These are phyloP conservation scores for Eremobia ochroleuca DNA, from an alignment of 2,888 invertebrate species.

Conservation along the genomic window DNA sequence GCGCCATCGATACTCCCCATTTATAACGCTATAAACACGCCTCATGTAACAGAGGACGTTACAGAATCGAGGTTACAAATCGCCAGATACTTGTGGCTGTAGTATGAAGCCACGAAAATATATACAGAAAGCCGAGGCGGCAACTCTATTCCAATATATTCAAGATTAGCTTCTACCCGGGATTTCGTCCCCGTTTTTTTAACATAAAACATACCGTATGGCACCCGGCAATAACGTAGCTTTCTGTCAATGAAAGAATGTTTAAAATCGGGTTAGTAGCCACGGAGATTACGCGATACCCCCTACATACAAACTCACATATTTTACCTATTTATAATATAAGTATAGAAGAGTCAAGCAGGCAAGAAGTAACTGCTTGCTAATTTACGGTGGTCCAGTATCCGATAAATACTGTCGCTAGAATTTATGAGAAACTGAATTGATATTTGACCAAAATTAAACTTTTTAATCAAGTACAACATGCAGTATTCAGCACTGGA, in stretches of 20 bases:
- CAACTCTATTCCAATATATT: background rate
- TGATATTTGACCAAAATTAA: background rate
- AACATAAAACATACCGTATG: background rate
- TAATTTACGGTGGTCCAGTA: background rate
- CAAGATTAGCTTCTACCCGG: background rate
- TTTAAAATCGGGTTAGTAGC: background rate
- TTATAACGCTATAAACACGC: slow-evolving; percentile 39
- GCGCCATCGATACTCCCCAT: slow-evolving; percentile 37
- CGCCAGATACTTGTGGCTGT: slow-evolving; percentile 23
- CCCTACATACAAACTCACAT: background rate
- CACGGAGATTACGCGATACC: background rate
- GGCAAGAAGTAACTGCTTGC: background rate
- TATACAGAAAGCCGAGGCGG: background rate
- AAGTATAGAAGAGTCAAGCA: background rate
- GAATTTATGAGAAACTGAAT: background rate
- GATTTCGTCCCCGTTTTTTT: background rate
- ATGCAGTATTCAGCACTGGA: background rate
- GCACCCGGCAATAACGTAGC: background rate
- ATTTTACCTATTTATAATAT: background rate
- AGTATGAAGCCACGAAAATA: background rate
- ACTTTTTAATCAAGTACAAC: background rate
- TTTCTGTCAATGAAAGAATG: background rate
- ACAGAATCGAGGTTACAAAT: slow-evolving; percentile 34
- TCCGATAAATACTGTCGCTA: background rate
- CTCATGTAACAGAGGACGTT: slow-evolving; percentile 31